Evolutionary conservation across 1,140 invertebrate genomes (phyloP).

Genomic region (Lordiphosa mommai): DNA sequence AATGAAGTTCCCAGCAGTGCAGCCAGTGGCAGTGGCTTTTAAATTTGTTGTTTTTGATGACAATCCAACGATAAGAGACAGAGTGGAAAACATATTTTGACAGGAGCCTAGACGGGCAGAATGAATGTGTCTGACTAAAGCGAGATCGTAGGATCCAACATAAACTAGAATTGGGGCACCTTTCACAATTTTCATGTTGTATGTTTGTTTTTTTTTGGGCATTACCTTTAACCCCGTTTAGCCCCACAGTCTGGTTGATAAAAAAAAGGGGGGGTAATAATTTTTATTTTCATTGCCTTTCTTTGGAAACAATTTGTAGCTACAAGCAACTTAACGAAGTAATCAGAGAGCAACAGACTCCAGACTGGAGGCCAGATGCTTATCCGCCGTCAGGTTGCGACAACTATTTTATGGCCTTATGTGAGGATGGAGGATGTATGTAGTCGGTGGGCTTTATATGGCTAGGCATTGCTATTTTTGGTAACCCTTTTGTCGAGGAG

Average conservation of each 20-base stretch:
- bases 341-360: constrained; percentile 49
- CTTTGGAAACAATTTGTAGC: constrained; percentile 75
- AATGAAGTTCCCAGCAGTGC: constrained; percentile 59
- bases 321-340: constrained; percentile 73
- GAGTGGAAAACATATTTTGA: constrained; percentile 53
- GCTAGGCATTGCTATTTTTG: constrained; percentile 62
- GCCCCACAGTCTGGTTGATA: background rate
- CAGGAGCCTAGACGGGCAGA: constrained; percentile 35
- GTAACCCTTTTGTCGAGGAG: constrained; percentile 42
- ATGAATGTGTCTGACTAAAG: constrained; percentile 46
- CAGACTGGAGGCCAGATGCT: constrained; percentile 57
- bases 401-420: constrained; percentile 77
- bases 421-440: constrained; percentile 22
- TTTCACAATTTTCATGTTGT: constrained; percentile 61
- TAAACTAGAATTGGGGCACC: constrained; percentile 53
- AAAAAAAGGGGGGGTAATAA: constrained; percentile 43
- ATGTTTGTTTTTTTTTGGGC: constrained; percentile 50
- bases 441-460: constrained; percentile 44
- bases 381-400: constrained; percentile 61
- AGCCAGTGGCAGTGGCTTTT: constrained; percentile 49
- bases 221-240: constrained; percentile 67
- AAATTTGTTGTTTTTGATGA: constrained; percentile 54
- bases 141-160: constrained; percentile 50
- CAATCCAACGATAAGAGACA: constrained; percentile 52
- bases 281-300: constrained; percentile 73